Conservation (phyloP, 1,140 invertebrate genomes). For the Drosophila parabipectinata region DNA sequence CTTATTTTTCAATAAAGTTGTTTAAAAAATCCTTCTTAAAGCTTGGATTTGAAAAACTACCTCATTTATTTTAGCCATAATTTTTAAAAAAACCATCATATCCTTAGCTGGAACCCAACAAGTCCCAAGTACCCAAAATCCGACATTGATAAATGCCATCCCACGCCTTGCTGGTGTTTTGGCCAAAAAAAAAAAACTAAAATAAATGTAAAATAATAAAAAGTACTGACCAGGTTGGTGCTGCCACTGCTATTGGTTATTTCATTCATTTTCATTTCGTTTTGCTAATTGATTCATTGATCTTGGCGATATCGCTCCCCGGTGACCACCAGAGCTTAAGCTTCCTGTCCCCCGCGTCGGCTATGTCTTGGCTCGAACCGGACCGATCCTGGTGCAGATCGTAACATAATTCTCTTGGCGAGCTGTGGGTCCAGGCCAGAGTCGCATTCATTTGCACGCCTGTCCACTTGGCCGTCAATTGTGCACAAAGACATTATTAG, state of each 20-base stretch:
- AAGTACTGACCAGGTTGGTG: slow-evolving; percentile 24
- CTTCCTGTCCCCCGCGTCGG: slow-evolving; percentile 7
- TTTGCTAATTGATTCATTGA: slow-evolving; percentile 82
- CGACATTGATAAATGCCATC: slow-evolving; percentile 81
- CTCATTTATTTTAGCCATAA: not conserved
- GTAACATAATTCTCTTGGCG: slow-evolving; percentile 72
- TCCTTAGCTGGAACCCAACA: slow-evolving; percentile 4
- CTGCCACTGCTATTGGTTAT: slow-evolving; percentile 39
- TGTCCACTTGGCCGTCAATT: slow-evolving; percentile 76
- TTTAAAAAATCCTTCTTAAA: too few species aligned
- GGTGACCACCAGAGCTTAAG: slow-evolving; percentile 38
- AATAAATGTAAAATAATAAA: slow-evolving; percentile 9
- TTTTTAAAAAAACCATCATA: not conserved
- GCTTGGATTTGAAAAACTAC: too few species aligned
- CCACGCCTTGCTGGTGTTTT: slow-evolving; percentile 62
- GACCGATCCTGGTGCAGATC: slow-evolving; percentile 35
- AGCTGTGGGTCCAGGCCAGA: slow-evolving; percentile 1
- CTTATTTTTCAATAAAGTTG: too few species aligned
- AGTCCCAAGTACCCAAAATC: slow-evolving; percentile 27
- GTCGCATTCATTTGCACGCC: slow-evolving; percentile 72
- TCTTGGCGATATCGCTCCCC: slow-evolving; percentile 70
- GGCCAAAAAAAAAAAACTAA: slow-evolving; percentile 2
- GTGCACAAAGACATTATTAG: slow-evolving; percentile 82
- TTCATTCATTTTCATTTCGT: slow-evolving; percentile 77
- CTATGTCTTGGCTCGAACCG: not conserved